These are phyloP conservation scores for Eustalomyia histrio DNA, from an alignment of 2,888 invertebrate species.

Conservation along the genomic window DNA sequence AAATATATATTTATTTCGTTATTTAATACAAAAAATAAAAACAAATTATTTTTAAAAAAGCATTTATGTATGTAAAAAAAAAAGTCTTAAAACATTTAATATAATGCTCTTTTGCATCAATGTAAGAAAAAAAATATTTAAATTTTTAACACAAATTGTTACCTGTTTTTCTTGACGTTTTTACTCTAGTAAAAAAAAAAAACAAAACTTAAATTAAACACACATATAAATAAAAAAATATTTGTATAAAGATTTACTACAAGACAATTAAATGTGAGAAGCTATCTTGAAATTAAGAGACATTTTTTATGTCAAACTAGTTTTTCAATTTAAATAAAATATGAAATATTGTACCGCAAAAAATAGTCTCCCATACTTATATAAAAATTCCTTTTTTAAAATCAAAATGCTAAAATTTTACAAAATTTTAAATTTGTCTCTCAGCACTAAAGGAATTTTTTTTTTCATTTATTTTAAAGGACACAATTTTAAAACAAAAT, in stretches of 20 bases:
- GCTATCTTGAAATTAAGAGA: background rate
- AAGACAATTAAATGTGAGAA: background rate
- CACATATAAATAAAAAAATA: background rate
- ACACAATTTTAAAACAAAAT: no score
- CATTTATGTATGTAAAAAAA: slow-evolving; percentile 1
- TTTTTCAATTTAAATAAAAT: no score
- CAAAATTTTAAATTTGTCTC: no score
- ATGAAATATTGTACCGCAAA: no score
- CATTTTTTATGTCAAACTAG: background rate
- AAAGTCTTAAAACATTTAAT: slow-evolving; percentile 4
- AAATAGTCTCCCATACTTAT: no score
- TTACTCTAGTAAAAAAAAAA: slow-evolving; percentile 22
- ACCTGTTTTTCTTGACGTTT: slow-evolving; percentile 12
- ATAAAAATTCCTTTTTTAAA: no score
- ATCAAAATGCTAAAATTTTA: no score
- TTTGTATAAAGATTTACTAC: background rate
- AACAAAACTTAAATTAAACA: slow-evolving; percentile 15
- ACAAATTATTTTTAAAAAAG: background rate
- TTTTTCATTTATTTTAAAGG: no score
- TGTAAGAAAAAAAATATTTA: background rate
- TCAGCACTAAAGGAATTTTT: no score
- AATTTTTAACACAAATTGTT: background rate
- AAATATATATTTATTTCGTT: slow-evolving; percentile 36
- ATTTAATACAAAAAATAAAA: slow-evolving; percentile 5
- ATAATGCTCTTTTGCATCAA: background rate